These are phyloP conservation scores for Microtus montanus DNA, from an alignment of 2,113 vertebrate species.

Conservation along the genomic window DNA sequence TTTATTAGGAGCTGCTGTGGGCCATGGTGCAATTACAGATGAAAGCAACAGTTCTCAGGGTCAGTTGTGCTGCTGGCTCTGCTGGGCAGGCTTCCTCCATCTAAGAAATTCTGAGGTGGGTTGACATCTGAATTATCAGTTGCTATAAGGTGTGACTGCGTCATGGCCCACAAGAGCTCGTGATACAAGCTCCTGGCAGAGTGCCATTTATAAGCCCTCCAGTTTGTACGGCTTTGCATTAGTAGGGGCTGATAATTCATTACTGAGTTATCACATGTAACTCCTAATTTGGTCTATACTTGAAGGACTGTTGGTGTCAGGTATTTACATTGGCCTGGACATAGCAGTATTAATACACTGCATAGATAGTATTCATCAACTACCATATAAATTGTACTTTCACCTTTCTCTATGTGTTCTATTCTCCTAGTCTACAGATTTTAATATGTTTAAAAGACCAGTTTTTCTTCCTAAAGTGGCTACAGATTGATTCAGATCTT, in stretches of 20 bases:
- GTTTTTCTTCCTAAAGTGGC: slow-evolving; percentile 44
- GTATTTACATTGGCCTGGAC: slow-evolving; percentile 53
- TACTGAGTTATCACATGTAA: slow-evolving; percentile 65
- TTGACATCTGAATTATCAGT: too few species aligned
- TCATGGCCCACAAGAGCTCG: too few species aligned
- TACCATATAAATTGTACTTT: slow-evolving; percentile 44
- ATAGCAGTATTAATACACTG: slow-evolving; percentile 73
- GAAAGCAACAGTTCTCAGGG: too few species aligned
- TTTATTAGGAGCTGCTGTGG: too few species aligned
- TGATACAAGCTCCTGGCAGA: neutral
- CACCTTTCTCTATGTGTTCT: slow-evolving; percentile 13
- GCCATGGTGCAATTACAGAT: too few species aligned
- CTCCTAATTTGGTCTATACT: slow-evolving; percentile 63
- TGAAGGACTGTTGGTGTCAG: slow-evolving; percentile 52
- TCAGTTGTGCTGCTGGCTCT: too few species aligned
- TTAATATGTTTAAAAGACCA: slow-evolving; percentile 19
- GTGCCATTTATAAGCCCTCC: slow-evolving; percentile 49
- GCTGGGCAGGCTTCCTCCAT: too few species aligned
- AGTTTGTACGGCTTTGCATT: slow-evolving; percentile 83
- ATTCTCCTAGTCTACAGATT: neutral
- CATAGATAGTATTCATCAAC: slow-evolving; percentile 59
- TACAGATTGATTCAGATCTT: slow-evolving; percentile 1
- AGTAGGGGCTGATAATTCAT: slow-evolving; percentile 68
- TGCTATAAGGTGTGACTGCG: too few species aligned
- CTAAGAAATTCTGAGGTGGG: too few species aligned